Evolutionary conservation across 2,888 invertebrate genomes (phyloP), one percentile per base, ranked within the genome.

Genomic region (Hirtodrosophila trivittata): DNA sequence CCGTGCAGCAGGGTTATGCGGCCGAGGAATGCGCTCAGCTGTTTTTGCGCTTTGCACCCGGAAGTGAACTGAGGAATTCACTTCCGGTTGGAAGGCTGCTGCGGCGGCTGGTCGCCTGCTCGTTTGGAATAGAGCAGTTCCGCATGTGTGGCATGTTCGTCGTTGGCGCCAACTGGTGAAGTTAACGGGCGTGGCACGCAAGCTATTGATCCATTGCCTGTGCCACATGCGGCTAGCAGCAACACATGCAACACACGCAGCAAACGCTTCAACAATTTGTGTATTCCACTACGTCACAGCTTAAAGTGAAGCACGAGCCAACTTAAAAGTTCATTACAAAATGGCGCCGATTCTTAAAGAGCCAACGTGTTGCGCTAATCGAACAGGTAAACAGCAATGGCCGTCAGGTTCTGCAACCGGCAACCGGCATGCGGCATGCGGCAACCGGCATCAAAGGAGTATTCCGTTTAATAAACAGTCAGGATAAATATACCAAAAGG

Each of bases 321-420:
- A 66, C 42, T 52, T 67, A 51, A 55, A 54, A 58, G 55, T 39
- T 67, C 55, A 49, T 69, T 71, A 50, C 84, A 87, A 87, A 86
- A 86, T 85, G 86, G 84, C 86, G 80, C 71, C 71, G 74, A 59
- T 72, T 77, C 83, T 89, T 89, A 89, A 89, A 89, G 88, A 78
- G 87, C 85, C 85, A 86, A 88, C 77, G 87, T 86, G 87, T 86
- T 88, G 89, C 89, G 88, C 80, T 82, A 68, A 54, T 16, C 65
- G 67, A 88, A 75, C 88, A 89, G 89, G 89, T 74, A 70, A 65
- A 9, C 89, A 89, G 89, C 60, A 21, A 21, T 5, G 51, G 10
- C 26, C n/a, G n/a, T n/a, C n/a, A n/a, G n/a, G n/a, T n/a, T n/a
- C n/a, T n/a, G n/a, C n/a, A n/a, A n/a, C n/a, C 14, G 25, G 32